phyloP scores from a whole-genome alignment of 2,113 vertebrate genomes.

The Grammatotria lemairii region DNA sequence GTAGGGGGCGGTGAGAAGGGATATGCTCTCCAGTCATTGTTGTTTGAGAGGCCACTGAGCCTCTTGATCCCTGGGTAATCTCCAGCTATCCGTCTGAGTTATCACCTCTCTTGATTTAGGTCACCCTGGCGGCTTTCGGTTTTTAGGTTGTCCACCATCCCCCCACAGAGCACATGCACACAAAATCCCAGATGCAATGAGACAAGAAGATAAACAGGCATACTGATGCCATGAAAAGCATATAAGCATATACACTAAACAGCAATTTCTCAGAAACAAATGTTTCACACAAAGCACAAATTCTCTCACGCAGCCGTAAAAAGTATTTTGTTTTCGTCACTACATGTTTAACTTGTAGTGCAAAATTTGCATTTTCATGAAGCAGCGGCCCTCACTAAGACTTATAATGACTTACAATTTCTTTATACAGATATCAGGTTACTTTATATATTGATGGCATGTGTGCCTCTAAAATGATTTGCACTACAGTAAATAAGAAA shows the following conservation, averaged over 20 bases:
- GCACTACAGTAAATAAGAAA: not conserved
- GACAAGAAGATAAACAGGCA: conserved; percentile 9
- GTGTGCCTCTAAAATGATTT: not conserved
- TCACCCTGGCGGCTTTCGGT: conserved; percentile 50
- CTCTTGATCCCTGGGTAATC: conserved; percentile 69
- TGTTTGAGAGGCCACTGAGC: conserved; percentile 61
- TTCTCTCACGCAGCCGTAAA: not conserved
- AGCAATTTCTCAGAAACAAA: not conserved
- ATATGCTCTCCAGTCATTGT: conserved; percentile 51
- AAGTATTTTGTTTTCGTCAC: not conserved
- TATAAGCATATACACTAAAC: not conserved
- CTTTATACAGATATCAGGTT: not conserved
- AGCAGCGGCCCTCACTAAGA: not conserved
- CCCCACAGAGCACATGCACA: not conserved
- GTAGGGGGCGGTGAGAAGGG: conserved; percentile 27
- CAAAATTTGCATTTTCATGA: not conserved
- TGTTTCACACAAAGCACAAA: not conserved
- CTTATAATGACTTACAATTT: not conserved
- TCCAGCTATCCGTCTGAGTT: conserved; percentile 62
- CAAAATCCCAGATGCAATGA: conserved; percentile 11
- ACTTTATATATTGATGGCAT: not conserved
- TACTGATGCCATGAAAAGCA: not conserved
- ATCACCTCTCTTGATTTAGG: conserved; percentile 65
- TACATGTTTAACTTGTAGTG: not conserved
- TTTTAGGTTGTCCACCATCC: conserved; percentile 42